These are phyloP conservation scores for Calyptommatus sinebrachiatus DNA, from an alignment of 2,113 vertebrate species.

Conservation along the genomic window DNA sequence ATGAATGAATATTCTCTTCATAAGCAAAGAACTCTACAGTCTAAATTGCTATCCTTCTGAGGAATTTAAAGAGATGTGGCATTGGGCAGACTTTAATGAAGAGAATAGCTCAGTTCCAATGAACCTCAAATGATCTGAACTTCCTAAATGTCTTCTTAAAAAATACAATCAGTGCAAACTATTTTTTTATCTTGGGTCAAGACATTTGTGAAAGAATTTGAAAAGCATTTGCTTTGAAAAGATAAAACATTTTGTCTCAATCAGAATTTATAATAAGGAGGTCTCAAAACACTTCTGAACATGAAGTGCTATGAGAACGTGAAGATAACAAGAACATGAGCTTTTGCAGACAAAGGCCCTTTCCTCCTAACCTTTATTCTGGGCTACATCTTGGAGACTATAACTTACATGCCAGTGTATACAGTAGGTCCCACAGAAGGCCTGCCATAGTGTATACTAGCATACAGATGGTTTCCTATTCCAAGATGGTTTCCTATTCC, in stretches of 20 bases:
- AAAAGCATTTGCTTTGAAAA: background rate
- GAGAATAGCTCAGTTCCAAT: background rate
- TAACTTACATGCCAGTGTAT: too few species aligned
- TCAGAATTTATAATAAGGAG: background rate
- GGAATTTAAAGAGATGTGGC: background rate
- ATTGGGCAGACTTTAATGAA: background rate
- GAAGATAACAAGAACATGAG: too few species aligned
- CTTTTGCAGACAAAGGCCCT: too few species aligned
- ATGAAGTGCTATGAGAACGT: too few species aligned
- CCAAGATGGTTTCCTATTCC: too few species aligned
- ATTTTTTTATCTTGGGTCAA: background rate
- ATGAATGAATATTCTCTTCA: background rate
- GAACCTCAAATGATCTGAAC: background rate
- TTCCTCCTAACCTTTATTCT: too few species aligned
- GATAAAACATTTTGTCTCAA: background rate
- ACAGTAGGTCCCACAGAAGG: too few species aligned
- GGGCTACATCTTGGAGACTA: too few species aligned
- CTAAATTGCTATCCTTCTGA: background rate
- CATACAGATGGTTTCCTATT: too few species aligned
- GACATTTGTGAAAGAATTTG: background rate
- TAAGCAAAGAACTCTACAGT: background rate
- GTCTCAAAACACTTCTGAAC: too few species aligned
- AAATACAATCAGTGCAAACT: background rate
- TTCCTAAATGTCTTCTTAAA: background rate
- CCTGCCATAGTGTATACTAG: too few species aligned